Evolutionary conservation across 2,797 vertebrate genomes (phyloP).

Genomic region (Tachyglossus aculeatus): DNA sequence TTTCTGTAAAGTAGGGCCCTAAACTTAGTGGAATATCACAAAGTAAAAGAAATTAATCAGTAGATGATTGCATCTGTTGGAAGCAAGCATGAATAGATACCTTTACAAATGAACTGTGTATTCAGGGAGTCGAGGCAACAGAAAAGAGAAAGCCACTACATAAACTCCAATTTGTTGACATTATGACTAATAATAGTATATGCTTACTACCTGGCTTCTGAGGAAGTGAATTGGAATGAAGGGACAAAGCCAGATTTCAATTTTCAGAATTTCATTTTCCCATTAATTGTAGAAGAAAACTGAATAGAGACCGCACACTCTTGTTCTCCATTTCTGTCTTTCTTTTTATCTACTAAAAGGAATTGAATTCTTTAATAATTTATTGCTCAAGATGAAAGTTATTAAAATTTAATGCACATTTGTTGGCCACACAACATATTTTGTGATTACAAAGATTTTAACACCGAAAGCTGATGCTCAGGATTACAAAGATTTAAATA

Average conservation of each 20-base stretch:
- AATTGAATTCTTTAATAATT: conserved; percentile 45
- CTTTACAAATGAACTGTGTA: neutral
- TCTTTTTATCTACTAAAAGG: conserved; percentile 41
- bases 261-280: conserved; percentile 10
- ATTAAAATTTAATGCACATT: conserved; percentile 47
- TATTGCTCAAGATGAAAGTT: conserved; percentile 40
- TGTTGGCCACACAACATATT: conserved; percentile 32
- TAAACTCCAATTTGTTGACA: neutral
- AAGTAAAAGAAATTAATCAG: neutral
- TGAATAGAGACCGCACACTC: no score
- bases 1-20: neutral
- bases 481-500: conserved; percentile 27
- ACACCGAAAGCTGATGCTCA: neutral
- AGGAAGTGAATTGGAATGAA: neutral
- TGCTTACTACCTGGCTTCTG: no score
- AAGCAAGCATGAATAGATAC: neutral
- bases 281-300: no score
- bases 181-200: no score
- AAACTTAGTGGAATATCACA: neutral
- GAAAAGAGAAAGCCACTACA: neutral
- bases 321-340: conserved; percentile 39
- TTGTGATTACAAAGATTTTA: conserved; percentile 38
- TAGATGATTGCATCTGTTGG: conserved; percentile 4
- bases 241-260: conserved; percentile 11
- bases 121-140: neutral